Percentiles rank a stretch among this genome's conserved stretches.
These are phyloP conservation scores for Trileptium ribeirensis DNA, from an alignment of 2,888 invertebrate species.

Conservation along the genomic window DNA sequence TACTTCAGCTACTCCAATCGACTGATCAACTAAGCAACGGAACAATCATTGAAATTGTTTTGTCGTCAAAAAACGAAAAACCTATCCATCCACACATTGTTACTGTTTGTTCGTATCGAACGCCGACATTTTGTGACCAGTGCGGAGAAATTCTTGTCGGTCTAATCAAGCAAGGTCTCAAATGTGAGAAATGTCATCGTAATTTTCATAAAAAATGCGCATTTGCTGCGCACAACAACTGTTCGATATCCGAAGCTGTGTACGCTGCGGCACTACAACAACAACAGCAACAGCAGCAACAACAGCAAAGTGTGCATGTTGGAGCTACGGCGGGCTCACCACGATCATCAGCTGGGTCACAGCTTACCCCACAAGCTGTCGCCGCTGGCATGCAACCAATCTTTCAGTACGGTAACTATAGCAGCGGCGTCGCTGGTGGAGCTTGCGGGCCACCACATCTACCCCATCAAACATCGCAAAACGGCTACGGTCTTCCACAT, in stretches of 20 bases:
- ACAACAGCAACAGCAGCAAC: neutral
- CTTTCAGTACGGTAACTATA: neutral
- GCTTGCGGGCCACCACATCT: neutral
- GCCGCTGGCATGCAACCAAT: neutral
- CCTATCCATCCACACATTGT: conserved; percentile 42
- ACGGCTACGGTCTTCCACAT: conserved; percentile 42
- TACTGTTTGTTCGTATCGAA: conserved; percentile 36
- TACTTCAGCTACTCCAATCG: conserved; percentile 43
- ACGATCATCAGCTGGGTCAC: neutral
- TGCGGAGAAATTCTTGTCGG: conserved; percentile 51
- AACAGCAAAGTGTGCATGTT: neutral
- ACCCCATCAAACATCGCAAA: conserved; percentile 26
- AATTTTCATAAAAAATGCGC: conserved; percentile 50
- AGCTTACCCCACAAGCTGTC: neutral
- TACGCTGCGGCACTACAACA: neutral
- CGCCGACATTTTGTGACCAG: conserved; percentile 51
- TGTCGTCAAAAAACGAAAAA: conserved; percentile 39
- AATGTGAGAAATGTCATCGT: conserved; percentile 45
- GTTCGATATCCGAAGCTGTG: conserved; percentile 30
- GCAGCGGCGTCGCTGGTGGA: neutral
- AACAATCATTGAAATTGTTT: conserved; percentile 45
- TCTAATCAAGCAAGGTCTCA: conserved; percentile 46
- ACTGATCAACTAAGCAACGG: conserved; percentile 41
- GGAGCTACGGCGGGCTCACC: neutral
- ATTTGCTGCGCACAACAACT: conserved; percentile 46